phyloP scores from a whole-genome alignment of 2,113 vertebrate genomes.

The Peromyscus maniculatus region DNA sequence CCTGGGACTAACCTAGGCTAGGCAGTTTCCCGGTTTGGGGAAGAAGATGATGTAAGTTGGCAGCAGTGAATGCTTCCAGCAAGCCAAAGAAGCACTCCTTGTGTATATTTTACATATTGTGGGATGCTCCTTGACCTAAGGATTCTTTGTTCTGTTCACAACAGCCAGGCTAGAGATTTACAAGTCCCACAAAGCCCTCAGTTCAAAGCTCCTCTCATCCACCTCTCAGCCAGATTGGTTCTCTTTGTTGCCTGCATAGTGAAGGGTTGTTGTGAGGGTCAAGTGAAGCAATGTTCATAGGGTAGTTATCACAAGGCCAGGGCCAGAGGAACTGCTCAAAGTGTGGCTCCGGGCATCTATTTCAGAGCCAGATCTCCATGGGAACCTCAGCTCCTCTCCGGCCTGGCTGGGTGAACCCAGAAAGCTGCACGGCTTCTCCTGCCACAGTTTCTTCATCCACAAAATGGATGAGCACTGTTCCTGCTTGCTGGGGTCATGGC shows the following conservation, averaged over 20 bases:
- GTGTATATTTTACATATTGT: neutral
- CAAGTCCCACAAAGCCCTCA: neutral
- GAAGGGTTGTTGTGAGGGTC: neutral
- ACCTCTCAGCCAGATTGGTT: neutral
- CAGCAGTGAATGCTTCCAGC: neutral
- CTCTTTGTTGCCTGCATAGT: neutral
- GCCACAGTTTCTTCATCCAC: neutral
- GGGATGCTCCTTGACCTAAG: neutral
- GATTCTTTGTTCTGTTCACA: neutral
- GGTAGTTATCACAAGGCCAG: neutral
- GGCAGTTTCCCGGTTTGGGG: neutral
- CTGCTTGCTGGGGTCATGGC: neutral
- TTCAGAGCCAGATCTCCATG: neutral
- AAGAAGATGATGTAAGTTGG: neutral
- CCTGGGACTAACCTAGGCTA: neutral
- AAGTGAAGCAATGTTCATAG: neutral
- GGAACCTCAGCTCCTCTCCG: neutral
- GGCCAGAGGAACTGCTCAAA: neutral
- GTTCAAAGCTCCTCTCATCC: neutral
- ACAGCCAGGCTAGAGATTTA: neutral
- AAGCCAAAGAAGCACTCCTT: neutral
- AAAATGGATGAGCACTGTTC: neutral
- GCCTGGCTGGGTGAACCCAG: neutral
- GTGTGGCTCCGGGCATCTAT: neutral
- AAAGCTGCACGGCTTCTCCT: neutral